These are phyloP conservation scores for Periophthalmus modestus DNA, from an alignment of 2,113 vertebrate species.

Conservation along the genomic window DNA sequence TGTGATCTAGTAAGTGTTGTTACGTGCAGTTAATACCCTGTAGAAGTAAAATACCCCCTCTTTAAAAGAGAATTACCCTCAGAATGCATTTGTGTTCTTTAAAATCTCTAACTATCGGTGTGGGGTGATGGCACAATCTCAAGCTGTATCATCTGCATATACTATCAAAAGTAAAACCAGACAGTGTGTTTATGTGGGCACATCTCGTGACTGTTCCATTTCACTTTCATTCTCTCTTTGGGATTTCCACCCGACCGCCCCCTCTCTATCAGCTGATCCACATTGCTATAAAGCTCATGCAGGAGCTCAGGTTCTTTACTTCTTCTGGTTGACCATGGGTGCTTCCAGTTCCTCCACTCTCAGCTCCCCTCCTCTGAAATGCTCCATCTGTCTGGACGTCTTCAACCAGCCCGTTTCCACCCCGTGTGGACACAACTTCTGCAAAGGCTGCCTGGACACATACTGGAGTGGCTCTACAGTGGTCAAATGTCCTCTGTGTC, in stretches of 20 bases:
- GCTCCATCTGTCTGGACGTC: conserved; percentile 9
- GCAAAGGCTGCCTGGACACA: conserved; percentile 9
- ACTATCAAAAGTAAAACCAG: neutral
- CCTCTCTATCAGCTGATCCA: neutral
- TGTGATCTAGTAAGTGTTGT: too few species aligned
- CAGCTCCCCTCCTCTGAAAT: neutral
- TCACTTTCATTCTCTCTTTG: neutral
- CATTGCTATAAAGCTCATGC: neutral
- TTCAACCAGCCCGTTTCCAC: conserved; percentile 7
- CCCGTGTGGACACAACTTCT: conserved; percentile 22
- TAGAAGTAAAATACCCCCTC: too few species aligned
- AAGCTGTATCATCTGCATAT: too few species aligned
- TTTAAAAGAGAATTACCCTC: too few species aligned
- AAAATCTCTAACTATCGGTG: too few species aligned
- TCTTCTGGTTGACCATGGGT: neutral
- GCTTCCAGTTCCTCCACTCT: neutral
- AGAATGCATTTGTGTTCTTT: too few species aligned
- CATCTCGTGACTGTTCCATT: neutral
- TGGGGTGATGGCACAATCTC: too few species aligned
- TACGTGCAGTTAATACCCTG: too few species aligned
- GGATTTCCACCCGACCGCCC: neutral
- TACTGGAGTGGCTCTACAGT: neutral
- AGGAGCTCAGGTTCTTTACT: neutral
- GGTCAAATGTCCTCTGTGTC: conserved; percentile 14
- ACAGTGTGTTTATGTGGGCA: neutral